Evolutionary conservation across 2,113 vertebrate genomes (phyloP), one percentile per base, ranked within the genome.

Genomic region (Alligator mississippiensis): DNA sequence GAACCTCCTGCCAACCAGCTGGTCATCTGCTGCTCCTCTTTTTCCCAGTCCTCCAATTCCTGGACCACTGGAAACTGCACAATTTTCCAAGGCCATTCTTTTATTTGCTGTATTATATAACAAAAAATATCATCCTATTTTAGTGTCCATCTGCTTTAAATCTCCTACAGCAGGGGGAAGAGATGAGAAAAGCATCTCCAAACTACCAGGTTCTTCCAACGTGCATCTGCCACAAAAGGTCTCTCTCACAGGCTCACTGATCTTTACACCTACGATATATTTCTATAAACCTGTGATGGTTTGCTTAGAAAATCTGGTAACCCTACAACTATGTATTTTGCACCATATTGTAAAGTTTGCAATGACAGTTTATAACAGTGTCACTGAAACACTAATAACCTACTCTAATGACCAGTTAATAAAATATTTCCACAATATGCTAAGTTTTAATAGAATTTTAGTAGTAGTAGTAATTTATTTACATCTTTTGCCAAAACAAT

Each of bases 1-100:
- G 38, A 34, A 94, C 74, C 87, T 89, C 28, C 25, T 28, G n/a
- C 58, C 93, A 38, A 24, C 85, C 82, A 85, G 18, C 8, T 25
- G 28, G 63, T 27, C 59, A 21, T 80, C 60, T 87, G 11, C 25
- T 60, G 64, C 25, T 9, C 14, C 47, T 38, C 38, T 38, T 8
- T 38, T 38, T 38, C 28, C 6, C 21, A 72, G 38, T 72, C 30
- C 21, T 47, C 47, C 47, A 47, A 47, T 9, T 6, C 4, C 13
- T 21, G 54, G 80, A 27, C 5, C 8, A 76, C 4, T 7, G 3
- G 84, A 4, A 5, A 8, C 66, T 5, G 62, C 2, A 0, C 5
- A 16, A 30, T 34, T 83, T 30, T 22, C 0, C 2, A 85, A 59
- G 4, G 66, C 38, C 7, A 70, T 87, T 85, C 30, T 5, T 4